Evolutionary conservation across 2,888 invertebrate genomes (phyloP).

Genomic region (Hypsopygia costalis): DNA sequence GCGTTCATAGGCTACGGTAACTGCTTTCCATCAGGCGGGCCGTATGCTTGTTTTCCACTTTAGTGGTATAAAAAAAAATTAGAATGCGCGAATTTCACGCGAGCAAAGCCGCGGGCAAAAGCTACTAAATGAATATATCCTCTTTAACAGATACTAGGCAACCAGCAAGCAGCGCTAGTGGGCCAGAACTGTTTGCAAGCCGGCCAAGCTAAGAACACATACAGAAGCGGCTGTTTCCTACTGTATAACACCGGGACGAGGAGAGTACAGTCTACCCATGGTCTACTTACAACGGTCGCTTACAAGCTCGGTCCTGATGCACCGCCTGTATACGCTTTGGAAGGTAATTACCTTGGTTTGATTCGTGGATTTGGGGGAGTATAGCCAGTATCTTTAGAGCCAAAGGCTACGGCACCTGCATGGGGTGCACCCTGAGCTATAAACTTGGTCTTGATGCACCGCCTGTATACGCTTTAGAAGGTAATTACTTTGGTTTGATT

Average conservation of each 20-base stretch:
- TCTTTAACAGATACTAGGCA: slow-evolving; percentile 89
- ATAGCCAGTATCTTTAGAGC: too few species aligned
- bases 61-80: too few species aligned
- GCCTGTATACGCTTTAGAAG: slow-evolving; percentile 96
- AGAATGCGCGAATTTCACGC: too few species aligned
- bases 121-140: too few species aligned
- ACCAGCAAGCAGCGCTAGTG: slow-evolving; percentile 96
- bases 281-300: slow-evolving; percentile 94
- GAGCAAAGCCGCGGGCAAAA: too few species aligned
- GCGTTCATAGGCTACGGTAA: too few species aligned
- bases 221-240: slow-evolving; percentile 96
- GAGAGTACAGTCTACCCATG: slow-evolving; percentile 91
- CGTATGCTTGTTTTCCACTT: too few species aligned
- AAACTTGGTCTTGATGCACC: slow-evolving; percentile 90
- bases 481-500: slow-evolving; percentile 40
- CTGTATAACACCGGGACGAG: slow-evolving; percentile 96
- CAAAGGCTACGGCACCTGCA: too few species aligned
- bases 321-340: slow-evolving; percentile 95
- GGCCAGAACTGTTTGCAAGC: slow-evolving; percentile 94
- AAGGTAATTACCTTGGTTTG: slow-evolving; percentile 82
- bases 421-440: too few species aligned
- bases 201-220: slow-evolving; percentile 97
- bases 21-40: too few species aligned
- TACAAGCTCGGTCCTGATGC: slow-evolving; percentile 92
- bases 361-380: too few species aligned